phyloP scores from a whole-genome alignment of 1,140 invertebrate species.

The Drosophila yakuba region DNA sequence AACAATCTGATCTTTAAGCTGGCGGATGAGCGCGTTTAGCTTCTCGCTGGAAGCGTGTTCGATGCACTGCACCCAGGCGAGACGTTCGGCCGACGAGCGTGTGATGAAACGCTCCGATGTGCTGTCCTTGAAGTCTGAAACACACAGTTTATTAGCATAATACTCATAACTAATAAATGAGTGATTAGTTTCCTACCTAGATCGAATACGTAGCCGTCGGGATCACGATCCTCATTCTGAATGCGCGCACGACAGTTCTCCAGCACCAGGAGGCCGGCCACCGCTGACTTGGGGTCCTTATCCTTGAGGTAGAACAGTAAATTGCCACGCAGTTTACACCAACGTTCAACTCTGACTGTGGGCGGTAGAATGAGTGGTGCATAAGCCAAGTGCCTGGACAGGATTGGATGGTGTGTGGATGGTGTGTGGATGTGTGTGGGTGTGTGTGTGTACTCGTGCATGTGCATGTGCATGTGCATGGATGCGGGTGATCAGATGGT shows the following conservation, averaged over 20 bases:
- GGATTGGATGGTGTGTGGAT: no score
- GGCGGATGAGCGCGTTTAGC: conserved; percentile 91
- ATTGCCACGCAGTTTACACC: conserved; percentile 96
- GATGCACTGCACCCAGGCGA: conserved; percentile 94
- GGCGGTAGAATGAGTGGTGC: conserved; percentile 47
- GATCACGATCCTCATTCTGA: conserved; percentile 86
- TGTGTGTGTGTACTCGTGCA: not conserved
- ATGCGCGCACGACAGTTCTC: conserved; percentile 91
- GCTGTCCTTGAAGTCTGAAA: conserved; percentile 92
- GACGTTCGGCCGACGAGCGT: conserved; percentile 91
- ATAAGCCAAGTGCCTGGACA: conserved; percentile 44
- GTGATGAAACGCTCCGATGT: conserved; percentile 92
- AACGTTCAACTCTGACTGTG: conserved; percentile 92
- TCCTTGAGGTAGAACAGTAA: conserved; percentile 97
- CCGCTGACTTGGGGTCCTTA: conserved; percentile 94
- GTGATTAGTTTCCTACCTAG: conserved; percentile 86
- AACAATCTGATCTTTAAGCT: conserved; percentile 87
- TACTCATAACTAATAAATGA: not conserved
- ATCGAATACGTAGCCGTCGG: conserved; percentile 87
- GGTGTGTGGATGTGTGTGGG: not conserved
- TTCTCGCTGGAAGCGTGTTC: conserved; percentile 93
- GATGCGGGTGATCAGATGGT: not conserved
- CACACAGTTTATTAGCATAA: conserved; percentile 30
- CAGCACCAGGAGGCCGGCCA: conserved; percentile 93
- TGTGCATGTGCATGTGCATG: not conserved